phyloP scores from a whole-genome alignment of 53 echinoderm and acorn worm species.

The Holothuria scabra region DNA sequence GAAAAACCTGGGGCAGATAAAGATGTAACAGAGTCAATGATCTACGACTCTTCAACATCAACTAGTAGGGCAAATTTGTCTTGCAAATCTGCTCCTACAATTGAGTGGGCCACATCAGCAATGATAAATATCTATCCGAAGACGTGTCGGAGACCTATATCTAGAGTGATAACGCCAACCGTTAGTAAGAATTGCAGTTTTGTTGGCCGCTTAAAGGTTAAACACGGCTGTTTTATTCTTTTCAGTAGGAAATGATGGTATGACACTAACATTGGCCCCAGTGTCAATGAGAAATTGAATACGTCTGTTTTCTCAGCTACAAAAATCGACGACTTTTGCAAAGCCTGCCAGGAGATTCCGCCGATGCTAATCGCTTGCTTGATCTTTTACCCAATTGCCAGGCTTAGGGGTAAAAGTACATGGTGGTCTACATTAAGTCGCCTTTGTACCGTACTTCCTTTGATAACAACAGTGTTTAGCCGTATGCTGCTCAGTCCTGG shows the following conservation, averaged over 20 bases:
- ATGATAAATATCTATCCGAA: slow-evolving; percentile 50
- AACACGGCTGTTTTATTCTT: slow-evolving; percentile 12
- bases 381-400: slow-evolving; percentile 34
- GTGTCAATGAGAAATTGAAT: slow-evolving; percentile 58
- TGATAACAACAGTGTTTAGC: slow-evolving; percentile 58
- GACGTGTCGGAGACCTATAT: slow-evolving; percentile 41
- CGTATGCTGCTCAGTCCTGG: background rate
- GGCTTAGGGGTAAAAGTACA: slow-evolving; percentile 30
- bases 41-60: slow-evolving; percentile 19
- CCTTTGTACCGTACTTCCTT: slow-evolving; percentile 40
- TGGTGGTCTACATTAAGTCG: slow-evolving; percentile 39
- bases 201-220: slow-evolving; percentile 52
- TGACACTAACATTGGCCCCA: slow-evolving; percentile 59
- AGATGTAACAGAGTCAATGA: slow-evolving; percentile 47
- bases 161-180: slow-evolving; percentile 39
- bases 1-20: background rate
- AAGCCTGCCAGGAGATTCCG: slow-evolving; percentile 42
- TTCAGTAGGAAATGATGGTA: slow-evolving; percentile 21
- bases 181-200: slow-evolving; percentile 42
- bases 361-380: slow-evolving; percentile 61
- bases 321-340: slow-evolving; percentile 49
- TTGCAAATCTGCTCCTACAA: slow-evolving; percentile 52
- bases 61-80: slow-evolving; percentile 45
- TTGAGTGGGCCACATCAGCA: slow-evolving; percentile 38
- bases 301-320: slow-evolving; percentile 36